phyloP scores from a whole-genome alignment of 2,888 invertebrate species.

The Epistrophella euchroma region DNA sequence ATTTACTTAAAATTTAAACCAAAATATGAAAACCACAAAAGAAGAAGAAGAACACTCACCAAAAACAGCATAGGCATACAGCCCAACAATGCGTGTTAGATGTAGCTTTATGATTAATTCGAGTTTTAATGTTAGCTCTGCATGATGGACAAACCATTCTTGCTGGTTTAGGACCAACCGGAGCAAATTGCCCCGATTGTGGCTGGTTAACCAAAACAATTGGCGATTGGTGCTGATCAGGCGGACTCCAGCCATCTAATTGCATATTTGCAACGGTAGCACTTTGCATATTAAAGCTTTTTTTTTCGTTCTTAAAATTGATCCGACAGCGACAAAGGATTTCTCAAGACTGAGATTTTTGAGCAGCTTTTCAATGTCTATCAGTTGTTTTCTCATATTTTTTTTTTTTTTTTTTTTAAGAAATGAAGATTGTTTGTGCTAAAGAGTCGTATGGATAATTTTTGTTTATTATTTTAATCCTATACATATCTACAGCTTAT shows the following conservation, averaged over 20 bases:
- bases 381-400: too few species aligned
- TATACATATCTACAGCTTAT: too few species aligned
- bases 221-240: not conserved
- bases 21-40: not conserved
- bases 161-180: constrained; percentile 38
- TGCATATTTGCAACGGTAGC: not conserved
- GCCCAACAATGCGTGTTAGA: constrained; percentile 28
- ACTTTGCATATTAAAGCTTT: not conserved
- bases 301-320: not conserved
- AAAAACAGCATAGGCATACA: not conserved
- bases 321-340: not conserved
- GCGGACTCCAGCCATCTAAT: not conserved
- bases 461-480: too few species aligned
- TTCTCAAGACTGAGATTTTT: not conserved
- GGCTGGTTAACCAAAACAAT: not conserved
- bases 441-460: too few species aligned
- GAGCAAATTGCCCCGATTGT: not conserved
- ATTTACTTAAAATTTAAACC: not conserved
- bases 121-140: constrained; percentile 10
- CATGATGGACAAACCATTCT: constrained; percentile 47
- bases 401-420: too few species aligned
- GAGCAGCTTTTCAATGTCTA: too few species aligned
- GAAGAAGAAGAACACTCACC: not conserved
- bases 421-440: too few species aligned
- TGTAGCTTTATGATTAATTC: constrained; percentile 21